phyloP scores from a whole-genome alignment of 1,140 invertebrate species.

The Heliconius melpomene region DNA sequence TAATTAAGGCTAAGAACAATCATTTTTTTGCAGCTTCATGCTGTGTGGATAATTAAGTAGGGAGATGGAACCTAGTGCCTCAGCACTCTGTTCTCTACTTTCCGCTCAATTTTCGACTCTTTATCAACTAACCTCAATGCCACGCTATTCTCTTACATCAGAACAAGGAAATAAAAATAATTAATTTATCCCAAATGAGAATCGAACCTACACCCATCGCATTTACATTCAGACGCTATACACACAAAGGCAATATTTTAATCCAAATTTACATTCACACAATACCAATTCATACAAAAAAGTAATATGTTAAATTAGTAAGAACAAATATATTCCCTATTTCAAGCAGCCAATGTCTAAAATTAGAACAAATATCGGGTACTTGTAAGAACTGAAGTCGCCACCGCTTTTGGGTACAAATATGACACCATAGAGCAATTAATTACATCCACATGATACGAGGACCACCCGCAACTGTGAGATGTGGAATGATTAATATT shows the following conservation, averaged over 20 bases:
- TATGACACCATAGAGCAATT: slow-evolving; percentile 34
- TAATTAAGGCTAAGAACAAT: no score
- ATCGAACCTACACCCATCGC: no score
- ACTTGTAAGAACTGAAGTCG: neutral
- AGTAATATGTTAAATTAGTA: neutral
- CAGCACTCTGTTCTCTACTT: no score
- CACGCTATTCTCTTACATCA: no score
- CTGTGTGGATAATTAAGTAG: no score
- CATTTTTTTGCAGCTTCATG: neutral
- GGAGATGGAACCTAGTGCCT: no score
- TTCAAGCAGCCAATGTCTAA: neutral
- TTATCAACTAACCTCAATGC: no score
- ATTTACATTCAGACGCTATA: no score
- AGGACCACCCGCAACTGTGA: slow-evolving; percentile 35
- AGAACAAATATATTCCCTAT: neutral
- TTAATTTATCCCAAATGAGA: no score
- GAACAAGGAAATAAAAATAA: no score
- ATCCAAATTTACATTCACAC: neutral
- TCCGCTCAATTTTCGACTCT: no score
- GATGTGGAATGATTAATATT: neutral
- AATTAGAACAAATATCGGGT: neutral
- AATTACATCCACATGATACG: slow-evolving; percentile 40
- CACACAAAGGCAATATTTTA: neutral
- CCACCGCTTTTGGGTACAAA: slow-evolving; percentile 22
- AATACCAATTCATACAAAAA: neutral